A percentile compares a stretch with the other conserved stretches of the same genome.
Conservation (phyloP, 1,140 invertebrate species). For the Pseudomyrmex pallidus region DNA sequence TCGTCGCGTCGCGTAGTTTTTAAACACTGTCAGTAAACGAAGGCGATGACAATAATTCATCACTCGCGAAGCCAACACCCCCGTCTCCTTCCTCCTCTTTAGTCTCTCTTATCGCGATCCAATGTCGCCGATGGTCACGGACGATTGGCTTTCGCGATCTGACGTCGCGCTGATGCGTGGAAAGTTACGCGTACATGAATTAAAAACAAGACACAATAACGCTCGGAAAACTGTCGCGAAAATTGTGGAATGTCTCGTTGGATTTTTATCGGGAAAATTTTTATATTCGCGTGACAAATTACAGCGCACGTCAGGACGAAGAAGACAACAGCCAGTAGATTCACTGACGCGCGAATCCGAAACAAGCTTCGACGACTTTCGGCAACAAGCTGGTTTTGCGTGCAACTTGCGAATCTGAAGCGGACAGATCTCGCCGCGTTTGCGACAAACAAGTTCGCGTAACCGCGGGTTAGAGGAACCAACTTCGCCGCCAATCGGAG, state of each 20-base stretch:
- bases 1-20: slow-evolving; percentile 12
- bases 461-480: slow-evolving; percentile 52
- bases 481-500: slow-evolving; percentile 75
- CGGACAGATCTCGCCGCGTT: slow-evolving; percentile 14
- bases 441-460: slow-evolving; percentile 50
- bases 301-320: no score
- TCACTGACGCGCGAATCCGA: no score
- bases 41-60: slow-evolving; percentile 15
- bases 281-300: no score
- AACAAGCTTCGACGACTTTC: no score
- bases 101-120: slow-evolving; percentile 15
- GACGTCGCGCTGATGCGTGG: background rate
- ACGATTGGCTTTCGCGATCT: background rate
- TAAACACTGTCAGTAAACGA: slow-evolving; percentile 27
- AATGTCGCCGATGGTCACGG: background rate
- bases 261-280: background rate
- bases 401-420: slow-evolving; percentile 41
- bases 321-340: no score
- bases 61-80: background rate
- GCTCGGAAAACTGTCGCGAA: no score
- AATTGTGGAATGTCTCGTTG: background rate
- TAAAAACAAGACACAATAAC: background rate
- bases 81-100: background rate
- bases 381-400: no score
- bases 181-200: background rate